phyloP scores from a whole-genome alignment of 2,888 invertebrate genomes.

The Aromia moschata region DNA sequence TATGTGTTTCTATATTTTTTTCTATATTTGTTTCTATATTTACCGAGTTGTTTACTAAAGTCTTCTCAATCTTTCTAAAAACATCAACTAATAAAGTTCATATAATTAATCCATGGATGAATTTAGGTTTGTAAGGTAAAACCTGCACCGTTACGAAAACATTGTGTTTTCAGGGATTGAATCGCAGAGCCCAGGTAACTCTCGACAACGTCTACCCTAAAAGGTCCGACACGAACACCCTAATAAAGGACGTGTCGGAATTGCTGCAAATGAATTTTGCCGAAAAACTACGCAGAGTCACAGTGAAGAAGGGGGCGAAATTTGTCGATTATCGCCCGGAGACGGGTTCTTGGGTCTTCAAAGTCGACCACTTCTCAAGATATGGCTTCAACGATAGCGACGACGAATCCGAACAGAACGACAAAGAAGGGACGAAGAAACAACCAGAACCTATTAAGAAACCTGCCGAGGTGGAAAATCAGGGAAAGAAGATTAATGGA shows the following conservation, averaged over 20 bases:
- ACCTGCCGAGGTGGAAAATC: not conserved
- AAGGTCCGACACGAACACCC: slow-evolving; percentile 81
- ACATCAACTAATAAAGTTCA: too few species aligned
- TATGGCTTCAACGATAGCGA: slow-evolving; percentile 88
- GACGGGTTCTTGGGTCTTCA: slow-evolving; percentile 98
- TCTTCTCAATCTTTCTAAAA: too few species aligned
- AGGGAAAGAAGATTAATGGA: not conserved
- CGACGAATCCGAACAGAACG: slow-evolving; percentile 68
- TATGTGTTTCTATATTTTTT: too few species aligned
- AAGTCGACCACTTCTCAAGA: slow-evolving; percentile 94
- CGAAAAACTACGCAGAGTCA: slow-evolving; percentile 82
- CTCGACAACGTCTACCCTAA: slow-evolving; percentile 94
- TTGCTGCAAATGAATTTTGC: slow-evolving; percentile 85
- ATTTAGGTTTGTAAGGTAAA: too few species aligned
- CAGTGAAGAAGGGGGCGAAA: slow-evolving; percentile 86
- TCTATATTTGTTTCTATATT: too few species aligned
- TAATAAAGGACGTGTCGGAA: slow-evolving; percentile 82
- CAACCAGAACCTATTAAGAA: slow-evolving; percentile 23
- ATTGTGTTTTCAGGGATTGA: slow-evolving; percentile 76
- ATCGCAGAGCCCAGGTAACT: slow-evolving; percentile 90
- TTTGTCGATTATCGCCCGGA: slow-evolving; percentile 95
- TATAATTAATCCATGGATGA: too few species aligned
- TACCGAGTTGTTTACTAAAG: too few species aligned
- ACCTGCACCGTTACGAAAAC: too few species aligned
- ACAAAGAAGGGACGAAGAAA: slow-evolving; percentile 63